Base-by-base conservation (phyloP, 2,888 invertebrate genomes). In the Microdon myrmicae region DNA sequence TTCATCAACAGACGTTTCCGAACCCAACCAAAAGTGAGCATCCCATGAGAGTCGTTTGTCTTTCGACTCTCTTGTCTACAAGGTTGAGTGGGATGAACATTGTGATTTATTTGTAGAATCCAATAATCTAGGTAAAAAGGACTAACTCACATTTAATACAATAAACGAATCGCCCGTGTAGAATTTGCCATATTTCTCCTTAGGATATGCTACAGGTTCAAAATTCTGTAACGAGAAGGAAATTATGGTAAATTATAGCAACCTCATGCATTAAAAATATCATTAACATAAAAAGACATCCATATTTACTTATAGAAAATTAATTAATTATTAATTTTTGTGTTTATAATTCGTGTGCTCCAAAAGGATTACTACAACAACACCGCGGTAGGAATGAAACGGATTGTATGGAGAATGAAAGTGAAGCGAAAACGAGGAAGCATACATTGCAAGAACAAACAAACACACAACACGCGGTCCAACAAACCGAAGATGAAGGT, bases 1-100 rank as follows among this genome's bases (percentile, higher is more conserved):
- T 79, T 90, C 90, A 76, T 90, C 90, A 75, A 88, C 88, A 0
- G 87, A 85, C 0, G 91, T 90, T 72, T 90, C 84, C 28, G 85
- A 85, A 22, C 94, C 94, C 28, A 94, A 83, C 94, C 94, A 94
- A 80, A 90, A 94, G 79, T 93, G 91, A 38, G 93, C 86, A 74
- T 94, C 90, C 89, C 92, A 93, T 14, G 84, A 82, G 7, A 88
- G 79, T n/a, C 83, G 81, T 70, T 86, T 86, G 53, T 82, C 82
- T 71, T 85, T 85, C 44, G 82, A 82, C 41, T 87, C 81, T 73
- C 86, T 86, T 1, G 91, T 90, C 91, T 92, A 76, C 28, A 81
- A 3, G 14, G 37, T 2, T 13, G 10, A 17, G 6, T 13, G 23
- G 41, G 23, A 51, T 19, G 9, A 23, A 19, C 14, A 54, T 9